Evolutionary conservation across 2,888 invertebrate species (phyloP), one percentile per base, ranked within the genome.

Genomic region (Drosophila neonasuta): DNA sequence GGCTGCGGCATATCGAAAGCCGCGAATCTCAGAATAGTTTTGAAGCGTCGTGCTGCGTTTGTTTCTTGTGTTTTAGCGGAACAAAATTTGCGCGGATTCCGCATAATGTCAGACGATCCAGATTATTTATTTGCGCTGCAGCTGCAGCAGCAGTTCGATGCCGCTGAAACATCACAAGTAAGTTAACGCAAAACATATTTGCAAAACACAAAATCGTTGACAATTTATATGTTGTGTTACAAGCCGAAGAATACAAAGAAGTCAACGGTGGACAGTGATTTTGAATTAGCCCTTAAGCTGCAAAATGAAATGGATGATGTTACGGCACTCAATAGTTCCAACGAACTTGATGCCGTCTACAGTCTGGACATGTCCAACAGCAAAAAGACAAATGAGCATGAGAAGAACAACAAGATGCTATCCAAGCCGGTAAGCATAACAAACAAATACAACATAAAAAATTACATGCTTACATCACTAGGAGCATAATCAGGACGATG

Each of bases 101-200:
- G 15, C 13, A 49, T 32, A 44, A 89, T 89, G 89, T 77, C 90
- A 1, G 64, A 84, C 0, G 80, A 90, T 46, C 60, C 75, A 1
- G 90, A 89, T 51, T 89, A 80, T 57, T 55, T 84, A 30, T 75
- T 76, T 30, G 89, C 89, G 2, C 49, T 87, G 1, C 75, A 81
- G 55, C 66, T 89, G 64, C 89, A 88, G 52, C 56, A 71, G n/a
- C 72, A 81, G 13, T 67, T 86, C 32, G 73, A 89, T 58, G 72
- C 62, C 2, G 79, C 71, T 2, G 7, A 30, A 6, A 6, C 17
- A 0, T 2, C 15, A 3, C n/a, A 8, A 1, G 76, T 77, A 63
- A 62, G 68, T 65, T 13, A 17, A 42, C 5, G 13, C 15, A 36
- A 17, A 24, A 11, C 41, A 20, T 20, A 5, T n/a, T n/a, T n/a